Conservation (phyloP, 2,797 vertebrate species). For the Eulemur coronatus region DNA sequence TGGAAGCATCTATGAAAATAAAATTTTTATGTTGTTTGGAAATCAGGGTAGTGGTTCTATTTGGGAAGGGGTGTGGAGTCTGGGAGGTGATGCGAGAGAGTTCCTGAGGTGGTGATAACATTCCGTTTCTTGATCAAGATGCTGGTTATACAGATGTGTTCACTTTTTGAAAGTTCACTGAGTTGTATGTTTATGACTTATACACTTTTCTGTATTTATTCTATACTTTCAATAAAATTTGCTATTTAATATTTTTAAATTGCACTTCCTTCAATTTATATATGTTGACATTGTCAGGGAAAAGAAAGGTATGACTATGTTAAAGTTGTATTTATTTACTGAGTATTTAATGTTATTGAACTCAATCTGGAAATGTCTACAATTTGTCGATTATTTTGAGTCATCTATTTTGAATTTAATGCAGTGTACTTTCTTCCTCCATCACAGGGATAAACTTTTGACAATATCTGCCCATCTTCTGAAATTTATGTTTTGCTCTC, state of each 20-base stretch:
- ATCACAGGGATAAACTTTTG: not conserved
- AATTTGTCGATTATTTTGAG: not conserved
- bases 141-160: not conserved
- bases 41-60: not conserved
- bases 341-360: constrained; percentile 10
- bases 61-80: not conserved
- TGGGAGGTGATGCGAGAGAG: not conserved
- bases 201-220: not conserved
- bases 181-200: not conserved
- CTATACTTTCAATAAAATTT: not conserved
- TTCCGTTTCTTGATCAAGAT: not conserved
- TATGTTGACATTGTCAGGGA: not conserved
- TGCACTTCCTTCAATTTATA: not conserved
- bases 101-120: not conserved
- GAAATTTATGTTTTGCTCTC: not conserved
- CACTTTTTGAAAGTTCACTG: not conserved
- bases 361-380: not conserved
- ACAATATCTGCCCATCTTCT: not conserved
- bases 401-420: not conserved
- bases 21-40: not conserved
- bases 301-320: not conserved
- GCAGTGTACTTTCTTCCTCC: not conserved
- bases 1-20: not conserved
- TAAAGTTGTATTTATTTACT: not conserved
- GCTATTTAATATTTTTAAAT: not conserved